Evolutionary conservation across 2,113 vertebrate genomes (phyloP).

Genomic region (Tor tambroides): DNA sequence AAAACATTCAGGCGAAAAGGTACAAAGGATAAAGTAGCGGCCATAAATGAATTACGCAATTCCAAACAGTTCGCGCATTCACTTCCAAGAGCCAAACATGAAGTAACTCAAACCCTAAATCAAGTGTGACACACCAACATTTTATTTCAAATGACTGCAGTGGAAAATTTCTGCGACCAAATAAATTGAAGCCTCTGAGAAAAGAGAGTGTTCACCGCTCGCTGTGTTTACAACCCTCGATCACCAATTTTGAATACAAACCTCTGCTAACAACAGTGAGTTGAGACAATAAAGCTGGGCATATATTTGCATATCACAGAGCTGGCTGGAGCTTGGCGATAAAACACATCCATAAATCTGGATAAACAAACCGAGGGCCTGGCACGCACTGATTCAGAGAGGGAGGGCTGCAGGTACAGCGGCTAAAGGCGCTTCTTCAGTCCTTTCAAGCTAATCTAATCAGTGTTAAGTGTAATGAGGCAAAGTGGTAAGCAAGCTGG

Average conservation of each 20-base stretch:
- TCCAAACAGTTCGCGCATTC: neutral
- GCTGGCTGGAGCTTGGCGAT: slow-evolving; percentile 56
- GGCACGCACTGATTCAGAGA: slow-evolving; percentile 12
- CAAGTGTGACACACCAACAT: slow-evolving; percentile 7
- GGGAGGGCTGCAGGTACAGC: slow-evolving; percentile 21
- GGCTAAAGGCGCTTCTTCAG: slow-evolving; percentile 24
- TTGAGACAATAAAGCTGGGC: slow-evolving; percentile 61
- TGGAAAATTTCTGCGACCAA: slow-evolving; percentile 8
- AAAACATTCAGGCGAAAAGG: neutral
- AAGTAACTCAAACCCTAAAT: slow-evolving; percentile 4
- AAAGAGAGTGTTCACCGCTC: neutral
- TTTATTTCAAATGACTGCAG: neutral
- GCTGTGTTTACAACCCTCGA: slow-evolving; percentile 25
- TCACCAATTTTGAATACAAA: slow-evolving; percentile 57
- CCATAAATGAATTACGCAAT: neutral
- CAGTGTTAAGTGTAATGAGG: slow-evolving; percentile 33
- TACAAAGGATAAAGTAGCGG: neutral
- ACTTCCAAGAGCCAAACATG: neutral
- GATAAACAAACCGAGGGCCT: slow-evolving; percentile 62
- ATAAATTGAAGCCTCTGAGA: slow-evolving; percentile 31
- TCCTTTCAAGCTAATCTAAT: slow-evolving; percentile 26
- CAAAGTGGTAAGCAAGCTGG: slow-evolving; percentile 27
- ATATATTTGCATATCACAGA: slow-evolving; percentile 66
- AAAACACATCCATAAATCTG: slow-evolving; percentile 53
- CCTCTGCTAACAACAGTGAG: slow-evolving; percentile 54